These are phyloP conservation scores for Spea bombifrons DNA, from an alignment of 2,113 vertebrate genomes.

Conservation along the genomic window DNA sequence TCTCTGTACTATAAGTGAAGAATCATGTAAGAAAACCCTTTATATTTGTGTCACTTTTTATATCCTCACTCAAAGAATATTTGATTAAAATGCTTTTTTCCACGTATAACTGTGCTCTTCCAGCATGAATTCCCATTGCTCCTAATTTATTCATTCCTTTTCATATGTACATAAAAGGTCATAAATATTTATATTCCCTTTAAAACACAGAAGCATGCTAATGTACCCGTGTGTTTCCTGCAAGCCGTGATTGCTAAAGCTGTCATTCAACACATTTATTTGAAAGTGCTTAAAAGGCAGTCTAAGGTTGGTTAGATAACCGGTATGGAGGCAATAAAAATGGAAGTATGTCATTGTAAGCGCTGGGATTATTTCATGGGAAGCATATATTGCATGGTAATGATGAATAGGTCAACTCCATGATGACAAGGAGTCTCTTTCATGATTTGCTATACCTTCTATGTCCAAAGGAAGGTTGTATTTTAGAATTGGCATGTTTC, in stretches of 20 bases:
- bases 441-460: no score
- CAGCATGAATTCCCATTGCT: conserved; percentile 29
- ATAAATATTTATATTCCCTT: conserved; percentile 36
- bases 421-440: no score
- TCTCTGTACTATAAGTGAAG: no score
- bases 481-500: no score
- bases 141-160: conserved; percentile 41
- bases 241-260: conserved; percentile 28
- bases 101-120: neutral
- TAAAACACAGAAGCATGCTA: conserved; percentile 31
- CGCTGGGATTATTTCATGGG: no score
- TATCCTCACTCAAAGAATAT: no score
- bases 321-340: neutral
- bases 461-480: no score
- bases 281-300: neutral
- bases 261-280: conserved; percentile 8
- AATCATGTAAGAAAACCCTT: no score
- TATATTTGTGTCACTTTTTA: no score
- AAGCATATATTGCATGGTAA: no score
- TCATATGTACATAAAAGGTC: conserved; percentile 23
- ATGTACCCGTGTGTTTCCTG: conserved; percentile 34
- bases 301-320: conserved; percentile 16
- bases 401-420: no score
- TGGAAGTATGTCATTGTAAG: neutral
- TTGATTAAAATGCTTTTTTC: neutral